Evolutionary conservation across 2,888 invertebrate species (phyloP).

Genomic region (Folsomia manolachei): DNA sequence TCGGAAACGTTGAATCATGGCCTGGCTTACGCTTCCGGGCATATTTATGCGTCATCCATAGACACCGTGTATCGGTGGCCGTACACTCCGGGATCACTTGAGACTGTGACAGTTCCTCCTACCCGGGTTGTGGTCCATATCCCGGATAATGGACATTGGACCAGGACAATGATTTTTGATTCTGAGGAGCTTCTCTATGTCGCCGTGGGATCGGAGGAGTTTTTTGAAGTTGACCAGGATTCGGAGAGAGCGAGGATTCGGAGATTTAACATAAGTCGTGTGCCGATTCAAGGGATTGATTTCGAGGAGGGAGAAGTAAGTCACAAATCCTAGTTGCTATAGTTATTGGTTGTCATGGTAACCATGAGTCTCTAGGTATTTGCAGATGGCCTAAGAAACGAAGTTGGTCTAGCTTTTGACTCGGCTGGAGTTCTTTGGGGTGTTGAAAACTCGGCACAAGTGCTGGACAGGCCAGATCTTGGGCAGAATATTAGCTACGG

Average conservation of each 20-base stretch:
- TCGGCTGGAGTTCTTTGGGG: slow-evolving; percentile 29
- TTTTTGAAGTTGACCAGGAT: slow-evolving; percentile 21
- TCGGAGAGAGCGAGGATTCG: slow-evolving; percentile 33
- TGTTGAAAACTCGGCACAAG: slow-evolving; percentile 35
- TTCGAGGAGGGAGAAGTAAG: slow-evolving; percentile 23
- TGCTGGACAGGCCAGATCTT: slow-evolving; percentile 35
- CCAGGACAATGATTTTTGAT: background rate
- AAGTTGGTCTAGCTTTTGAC: slow-evolving; percentile 38
- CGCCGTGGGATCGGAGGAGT: background rate
- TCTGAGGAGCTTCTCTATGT: background rate
- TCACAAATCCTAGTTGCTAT: too few species aligned
- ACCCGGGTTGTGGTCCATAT: background rate
- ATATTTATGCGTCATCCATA: background rate
- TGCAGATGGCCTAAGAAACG: slow-evolving; percentile 38
- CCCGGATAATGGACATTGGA: background rate
- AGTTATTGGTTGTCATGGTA: too few species aligned
- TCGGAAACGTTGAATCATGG: too few species aligned
- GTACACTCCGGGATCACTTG: background rate
- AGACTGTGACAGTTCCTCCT: background rate
- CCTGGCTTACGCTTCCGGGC: background rate
- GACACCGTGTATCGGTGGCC: background rate
- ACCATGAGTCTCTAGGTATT: slow-evolving; percentile 26
- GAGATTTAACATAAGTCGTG: slow-evolving; percentile 17
- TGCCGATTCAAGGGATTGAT: background rate
- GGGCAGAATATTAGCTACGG: slow-evolving; percentile 45